A percentile compares a stretch with the other conserved stretches of the same genome.
Evolutionary conservation across 2,888 invertebrate genomes (phyloP).

Genomic region (Theretra japonica): DNA sequence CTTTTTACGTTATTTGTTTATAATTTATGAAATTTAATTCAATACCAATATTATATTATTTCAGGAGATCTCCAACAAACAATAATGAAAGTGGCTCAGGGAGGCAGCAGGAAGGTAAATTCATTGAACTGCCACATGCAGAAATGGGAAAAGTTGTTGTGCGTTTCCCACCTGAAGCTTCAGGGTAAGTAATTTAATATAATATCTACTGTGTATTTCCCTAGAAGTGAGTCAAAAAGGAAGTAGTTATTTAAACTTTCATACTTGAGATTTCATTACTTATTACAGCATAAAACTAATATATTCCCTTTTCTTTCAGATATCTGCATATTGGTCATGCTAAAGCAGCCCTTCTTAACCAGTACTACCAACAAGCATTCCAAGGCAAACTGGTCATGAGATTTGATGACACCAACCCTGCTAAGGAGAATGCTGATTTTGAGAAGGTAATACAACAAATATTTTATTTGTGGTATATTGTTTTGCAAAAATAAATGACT

Average conservation of each 20-base stretch:
- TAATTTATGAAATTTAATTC: no score
- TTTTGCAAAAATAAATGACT: no score
- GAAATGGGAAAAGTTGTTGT: slow-evolving; percentile 99
- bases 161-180: slow-evolving; percentile 99
- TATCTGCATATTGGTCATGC: slow-evolving; percentile 99
- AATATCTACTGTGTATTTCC: no score
- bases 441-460: slow-evolving; percentile 89
- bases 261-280: no score
- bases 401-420: slow-evolving; percentile 99
- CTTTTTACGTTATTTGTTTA: no score
- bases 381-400: slow-evolving; percentile 98
- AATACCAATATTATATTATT: not conserved
- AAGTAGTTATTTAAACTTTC: no score
- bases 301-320: slow-evolving; percentile 64
- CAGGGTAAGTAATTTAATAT: slow-evolving; percentile 87
- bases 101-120: slow-evolving; percentile 96
- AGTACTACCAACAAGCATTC: slow-evolving; percentile 97
- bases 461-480: not conserved
- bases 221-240: no score
- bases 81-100: slow-evolving; percentile 66
- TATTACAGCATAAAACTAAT: no score
- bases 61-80: slow-evolving; percentile 66
- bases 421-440: slow-evolving; percentile 98
- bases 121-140: slow-evolving; percentile 97
- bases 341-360: slow-evolving; percentile 98